Evolutionary conservation across 1,140 invertebrate genomes (phyloP).

Genomic region (Daktulosphaira vitifoliae): DNA sequence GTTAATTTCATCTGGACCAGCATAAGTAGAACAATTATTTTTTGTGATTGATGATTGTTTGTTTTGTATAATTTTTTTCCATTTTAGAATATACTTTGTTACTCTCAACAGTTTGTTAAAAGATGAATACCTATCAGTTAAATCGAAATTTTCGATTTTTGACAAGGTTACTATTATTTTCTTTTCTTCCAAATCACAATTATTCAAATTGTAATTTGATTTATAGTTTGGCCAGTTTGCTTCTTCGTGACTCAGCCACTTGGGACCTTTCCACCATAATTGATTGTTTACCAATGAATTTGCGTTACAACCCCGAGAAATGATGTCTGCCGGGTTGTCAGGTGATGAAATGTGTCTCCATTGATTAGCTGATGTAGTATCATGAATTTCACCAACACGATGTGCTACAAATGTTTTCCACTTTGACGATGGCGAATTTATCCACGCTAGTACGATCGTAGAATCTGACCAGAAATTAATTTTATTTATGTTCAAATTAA

Average conservation of each 20-base stretch:
- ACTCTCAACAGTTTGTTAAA: not conserved
- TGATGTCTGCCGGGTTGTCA: slow-evolving; percentile 45
- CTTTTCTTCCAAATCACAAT: not conserved
- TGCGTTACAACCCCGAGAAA: slow-evolving; percentile 42
- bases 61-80: not conserved
- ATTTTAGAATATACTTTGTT: not conserved
- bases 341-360: slow-evolving; percentile 44
- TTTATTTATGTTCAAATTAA: not conserved
- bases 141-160: not conserved
- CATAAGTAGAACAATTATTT: not conserved
- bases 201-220: not conserved
- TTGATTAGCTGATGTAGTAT: slow-evolving; percentile 24
- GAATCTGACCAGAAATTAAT: slow-evolving; percentile 36
- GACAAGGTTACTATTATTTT: not conserved
- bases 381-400: slow-evolving; percentile 42
- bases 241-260: not conserved
- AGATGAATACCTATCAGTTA: not conserved
- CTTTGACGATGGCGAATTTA: slow-evolving; percentile 36
- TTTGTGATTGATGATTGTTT: not conserved
- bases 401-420: slow-evolving; percentile 44
- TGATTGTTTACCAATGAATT: slow-evolving; percentile 33
- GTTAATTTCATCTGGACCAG: not conserved
- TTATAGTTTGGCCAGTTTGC: not conserved
- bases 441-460: slow-evolving; percentile 37
- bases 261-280: slow-evolving; percentile 37